Evolutionary conservation across 2,888 invertebrate genomes (phyloP).

Genomic region (Melieria picta): DNA sequence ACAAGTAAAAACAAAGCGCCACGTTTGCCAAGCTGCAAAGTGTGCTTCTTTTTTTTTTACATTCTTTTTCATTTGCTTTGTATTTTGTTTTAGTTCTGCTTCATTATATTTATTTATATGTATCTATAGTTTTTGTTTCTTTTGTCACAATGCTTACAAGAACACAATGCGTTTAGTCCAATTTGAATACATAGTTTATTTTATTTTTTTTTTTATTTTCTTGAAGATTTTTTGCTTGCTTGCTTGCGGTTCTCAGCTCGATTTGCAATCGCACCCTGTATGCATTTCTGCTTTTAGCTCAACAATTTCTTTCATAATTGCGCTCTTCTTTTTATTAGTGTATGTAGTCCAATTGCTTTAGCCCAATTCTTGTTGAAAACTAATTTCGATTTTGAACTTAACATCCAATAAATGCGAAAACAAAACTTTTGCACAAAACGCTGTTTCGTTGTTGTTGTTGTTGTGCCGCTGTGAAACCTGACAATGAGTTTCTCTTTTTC

Average conservation of each 20-base stretch:
- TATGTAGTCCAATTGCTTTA: too few relatives aligned
- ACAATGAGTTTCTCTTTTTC: too few relatives aligned
- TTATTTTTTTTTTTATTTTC: neutral
- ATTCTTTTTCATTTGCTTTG: neutral
- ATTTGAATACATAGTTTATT: neutral
- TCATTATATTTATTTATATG: neutral
- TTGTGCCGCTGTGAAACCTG: too few relatives aligned
- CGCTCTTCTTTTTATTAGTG: too few relatives aligned
- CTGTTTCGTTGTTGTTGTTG: too few relatives aligned
- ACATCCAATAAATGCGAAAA: too few relatives aligned
- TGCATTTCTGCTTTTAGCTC: neutral
- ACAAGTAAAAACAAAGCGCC: too few relatives aligned
- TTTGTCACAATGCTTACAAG: neutral
- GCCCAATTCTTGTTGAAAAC: too few relatives aligned
- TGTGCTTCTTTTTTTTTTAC: neutral
- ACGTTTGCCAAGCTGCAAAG: neutral
- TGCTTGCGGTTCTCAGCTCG: neutral
- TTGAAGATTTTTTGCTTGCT: neutral
- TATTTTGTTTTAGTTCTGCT: neutral
- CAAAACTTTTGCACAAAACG: too few relatives aligned
- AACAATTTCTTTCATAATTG: too few relatives aligned
- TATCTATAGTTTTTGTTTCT: conserved; percentile 12
- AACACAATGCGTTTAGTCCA: neutral
- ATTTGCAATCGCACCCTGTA: neutral
- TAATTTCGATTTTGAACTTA: too few relatives aligned